Conservation (phyloP, 2,113 vertebrate species). For the Agapornis roseicollis region DNA sequence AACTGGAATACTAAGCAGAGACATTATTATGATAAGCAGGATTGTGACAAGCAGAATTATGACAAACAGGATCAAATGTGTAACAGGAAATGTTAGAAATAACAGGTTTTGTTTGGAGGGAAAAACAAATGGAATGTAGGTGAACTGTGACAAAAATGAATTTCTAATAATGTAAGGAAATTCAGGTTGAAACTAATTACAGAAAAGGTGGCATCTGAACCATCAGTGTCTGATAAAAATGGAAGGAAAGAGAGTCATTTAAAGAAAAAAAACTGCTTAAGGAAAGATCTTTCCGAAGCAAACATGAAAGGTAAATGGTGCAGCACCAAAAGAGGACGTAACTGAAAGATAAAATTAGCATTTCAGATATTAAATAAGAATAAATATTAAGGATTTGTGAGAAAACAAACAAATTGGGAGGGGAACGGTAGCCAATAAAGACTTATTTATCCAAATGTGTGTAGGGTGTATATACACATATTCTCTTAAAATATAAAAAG, state of each 20-base stretch:
- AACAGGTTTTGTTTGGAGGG: neutral
- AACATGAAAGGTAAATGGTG: neutral
- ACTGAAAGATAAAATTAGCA: neutral
- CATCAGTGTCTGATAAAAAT: neutral
- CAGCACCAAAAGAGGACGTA: neutral
- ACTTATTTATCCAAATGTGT: neutral
- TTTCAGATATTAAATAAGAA: neutral
- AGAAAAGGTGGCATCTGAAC: neutral
- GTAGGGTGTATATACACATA: fast-evolving
- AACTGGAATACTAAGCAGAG: neutral
- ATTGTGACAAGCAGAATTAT: neutral
- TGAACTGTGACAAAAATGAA: neutral
- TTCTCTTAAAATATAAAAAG: neutral
- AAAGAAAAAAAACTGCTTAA: neutral
- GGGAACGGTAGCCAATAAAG: neutral
- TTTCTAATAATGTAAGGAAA: neutral
- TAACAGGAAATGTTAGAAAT: neutral
- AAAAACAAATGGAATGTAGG: neutral
- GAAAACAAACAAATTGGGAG: fast-evolving
- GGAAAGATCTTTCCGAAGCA: neutral
- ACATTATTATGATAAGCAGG: neutral
- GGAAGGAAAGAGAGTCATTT: neutral
- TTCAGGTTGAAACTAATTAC: neutral
- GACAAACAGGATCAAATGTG: neutral
- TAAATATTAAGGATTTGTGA: neutral